Evolutionary conservation across 2,888 invertebrate species (phyloP), one percentile per base, ranked within the genome.

Genomic region (Cordilura impudica): DNA sequence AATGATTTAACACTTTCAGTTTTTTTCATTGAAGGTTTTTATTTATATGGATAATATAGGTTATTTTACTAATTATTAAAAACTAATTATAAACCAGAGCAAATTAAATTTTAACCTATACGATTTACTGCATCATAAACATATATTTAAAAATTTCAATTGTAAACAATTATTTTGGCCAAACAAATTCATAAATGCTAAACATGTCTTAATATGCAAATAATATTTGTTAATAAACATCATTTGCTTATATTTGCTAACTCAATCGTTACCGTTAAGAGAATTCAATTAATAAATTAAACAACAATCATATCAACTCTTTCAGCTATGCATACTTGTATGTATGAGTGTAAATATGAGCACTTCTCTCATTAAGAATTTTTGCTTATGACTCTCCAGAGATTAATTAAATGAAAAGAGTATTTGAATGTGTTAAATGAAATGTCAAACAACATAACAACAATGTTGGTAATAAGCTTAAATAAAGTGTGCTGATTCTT

Each of bases 1-100:
- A 4, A 69, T 69, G 63, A 69, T 53, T 67, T 65, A 51, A 70
- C 69, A 73, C 73, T 73, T 73, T 73, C 56, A 58, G 47, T 78
- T 73, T 65, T 49, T 39, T n/a, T n/a, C n/a, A 19, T 58, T 58
- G 18, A 63, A 60, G 29, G 56, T 29, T 49, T 39, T 29, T 2
- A 6, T 53, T 14, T 56, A 18, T 31, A 45, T 5, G 60, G 23
- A 65, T 63, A 49, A 29, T 60, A 69, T 61, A 29, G 61, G 45
- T 61, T 61, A 61, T 47, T 43, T n/a, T 47, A 26, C 47, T 63
- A 31, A 3, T 31, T 35, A 49, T 63, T 47, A 10, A 47, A 39
- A 43, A 4, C 31, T 7, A n/a, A 58, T 47, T 63, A 35, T 26
- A 23, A 51, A 51, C 4, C n/a, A n/a, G n/a, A n/a, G n/a, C n/a